phyloP scores from a whole-genome alignment of 2,888 invertebrate genomes.

The Hoplodrina ambigua region DNA sequence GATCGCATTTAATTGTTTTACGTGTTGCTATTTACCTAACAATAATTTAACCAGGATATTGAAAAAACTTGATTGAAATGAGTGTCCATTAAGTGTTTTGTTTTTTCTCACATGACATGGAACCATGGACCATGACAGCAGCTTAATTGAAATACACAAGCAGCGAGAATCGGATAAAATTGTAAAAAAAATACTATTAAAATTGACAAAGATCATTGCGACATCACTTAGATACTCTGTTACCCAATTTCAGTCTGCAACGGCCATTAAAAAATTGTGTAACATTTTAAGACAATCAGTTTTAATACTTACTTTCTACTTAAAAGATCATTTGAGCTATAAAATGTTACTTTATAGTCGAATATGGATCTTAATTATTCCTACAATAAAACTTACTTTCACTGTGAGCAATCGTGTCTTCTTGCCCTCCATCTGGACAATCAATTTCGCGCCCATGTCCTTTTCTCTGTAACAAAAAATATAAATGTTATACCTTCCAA shows the following conservation, averaged over 20 bases:
- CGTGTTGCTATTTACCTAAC: no score
- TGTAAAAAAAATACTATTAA: not conserved
- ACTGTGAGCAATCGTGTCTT: slow-evolving; percentile 94
- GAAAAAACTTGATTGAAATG: no score
- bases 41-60: no score
- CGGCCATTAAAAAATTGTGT: not conserved
- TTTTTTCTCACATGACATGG: no score
- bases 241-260: slow-evolving; percentile 9
- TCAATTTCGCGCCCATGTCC: slow-evolving; percentile 95
- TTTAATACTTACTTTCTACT: not conserved
- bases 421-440: slow-evolving; percentile 96
- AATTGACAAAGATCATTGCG: slow-evolving; percentile 17
- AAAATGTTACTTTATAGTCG: not conserved
- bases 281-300: slow-evolving; percentile 6
- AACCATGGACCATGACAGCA: no score
- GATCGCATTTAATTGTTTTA: no score
- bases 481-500: slow-evolving; percentile 3
- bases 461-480: slow-evolving; percentile 92
- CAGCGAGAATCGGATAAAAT: slow-evolving; percentile 3
- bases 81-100: no score
- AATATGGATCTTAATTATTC: not conserved
- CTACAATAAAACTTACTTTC: slow-evolving; percentile 90
- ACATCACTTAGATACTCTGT: slow-evolving; percentile 8
- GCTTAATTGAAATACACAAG: not conserved
- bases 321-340: not conserved